Percentiles rank a stretch among this genome's conserved stretches.
Evolutionary conservation across 2,797 vertebrate species (phyloP).

Genomic region (Cuniculus paca): DNA sequence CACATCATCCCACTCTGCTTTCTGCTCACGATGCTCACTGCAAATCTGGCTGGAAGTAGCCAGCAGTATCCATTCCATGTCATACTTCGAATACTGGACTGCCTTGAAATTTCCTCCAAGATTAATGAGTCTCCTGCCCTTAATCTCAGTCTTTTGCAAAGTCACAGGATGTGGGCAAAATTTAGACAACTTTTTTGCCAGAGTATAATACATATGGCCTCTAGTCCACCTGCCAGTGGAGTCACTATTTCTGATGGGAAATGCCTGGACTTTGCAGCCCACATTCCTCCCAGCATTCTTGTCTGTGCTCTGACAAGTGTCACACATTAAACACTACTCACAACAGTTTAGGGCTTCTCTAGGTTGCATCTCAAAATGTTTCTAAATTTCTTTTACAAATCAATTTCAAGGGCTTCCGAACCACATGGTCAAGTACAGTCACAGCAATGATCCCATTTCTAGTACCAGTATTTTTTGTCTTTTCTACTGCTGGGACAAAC

Average conservation of each 20-base stretch:
- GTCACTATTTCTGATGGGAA: background rate
- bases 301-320: background rate
- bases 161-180: background rate
- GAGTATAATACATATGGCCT: background rate
- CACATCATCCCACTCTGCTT: background rate
- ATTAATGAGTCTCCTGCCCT: background rate
- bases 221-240: background rate
- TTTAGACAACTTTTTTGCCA: background rate
- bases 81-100: background rate
- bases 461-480: background rate
- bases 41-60: background rate
- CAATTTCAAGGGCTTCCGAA: background rate
- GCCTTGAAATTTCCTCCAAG: background rate
- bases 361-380: background rate
- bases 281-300: background rate
- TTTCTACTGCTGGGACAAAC: background rate
- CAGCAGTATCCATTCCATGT: background rate
- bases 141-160: background rate
- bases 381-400: background rate
- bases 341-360: background rate
- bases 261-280: background rate
- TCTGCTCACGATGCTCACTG: background rate
- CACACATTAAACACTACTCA: background rate
- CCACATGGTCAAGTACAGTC: background rate
- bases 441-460: background rate